Percentiles rank a stretch among this genome's conserved stretches.
These are phyloP conservation scores for Callinectes sapidus DNA, from an alignment of 2,888 invertebrate genomes.

Conservation along the genomic window DNA sequence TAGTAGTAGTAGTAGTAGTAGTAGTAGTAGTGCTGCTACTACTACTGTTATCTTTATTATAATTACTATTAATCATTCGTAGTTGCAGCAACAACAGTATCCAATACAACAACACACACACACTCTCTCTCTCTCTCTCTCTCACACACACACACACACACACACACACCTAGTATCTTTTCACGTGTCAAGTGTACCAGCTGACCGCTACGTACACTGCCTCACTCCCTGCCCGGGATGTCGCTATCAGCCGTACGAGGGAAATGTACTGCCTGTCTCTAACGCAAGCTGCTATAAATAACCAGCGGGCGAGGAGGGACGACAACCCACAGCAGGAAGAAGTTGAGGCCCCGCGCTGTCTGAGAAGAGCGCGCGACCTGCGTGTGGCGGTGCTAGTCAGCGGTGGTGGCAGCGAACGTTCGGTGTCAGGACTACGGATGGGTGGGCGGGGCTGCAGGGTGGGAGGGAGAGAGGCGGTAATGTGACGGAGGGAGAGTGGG, in stretches of 20 bases:
- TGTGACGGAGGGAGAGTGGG: not conserved
- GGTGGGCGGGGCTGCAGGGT: not conserved
- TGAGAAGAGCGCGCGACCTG: not conserved
- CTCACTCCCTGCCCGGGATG: not conserved
- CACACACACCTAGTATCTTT: not conserved
- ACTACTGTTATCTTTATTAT: not conserved
- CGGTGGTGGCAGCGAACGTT: constrained; percentile 15
- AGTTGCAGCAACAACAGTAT: not conserved
- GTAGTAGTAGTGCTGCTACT: not conserved
- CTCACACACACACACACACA: not conserved
- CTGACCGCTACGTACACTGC: constrained; percentile 1
- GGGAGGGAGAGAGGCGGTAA: not conserved
- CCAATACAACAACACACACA: not conserved
- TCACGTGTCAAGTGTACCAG: constrained; percentile 20
- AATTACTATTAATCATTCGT: not conserved
- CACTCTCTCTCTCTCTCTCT: constrained; percentile 36
- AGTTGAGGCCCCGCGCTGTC: constrained; percentile 6
- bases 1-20: not conserved
- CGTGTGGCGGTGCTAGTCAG: not conserved
- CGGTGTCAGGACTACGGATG: not conserved
- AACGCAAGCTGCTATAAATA: constrained; percentile 28
- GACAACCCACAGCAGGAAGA: not conserved
- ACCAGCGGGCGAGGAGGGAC: not conserved
- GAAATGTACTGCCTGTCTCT: constrained; percentile 24
- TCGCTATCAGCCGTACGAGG: not conserved